Evolutionary conservation across 2,888 invertebrate genomes (phyloP), one percentile per base, ranked within the genome.

Genomic region (Furcula furcula): DNA sequence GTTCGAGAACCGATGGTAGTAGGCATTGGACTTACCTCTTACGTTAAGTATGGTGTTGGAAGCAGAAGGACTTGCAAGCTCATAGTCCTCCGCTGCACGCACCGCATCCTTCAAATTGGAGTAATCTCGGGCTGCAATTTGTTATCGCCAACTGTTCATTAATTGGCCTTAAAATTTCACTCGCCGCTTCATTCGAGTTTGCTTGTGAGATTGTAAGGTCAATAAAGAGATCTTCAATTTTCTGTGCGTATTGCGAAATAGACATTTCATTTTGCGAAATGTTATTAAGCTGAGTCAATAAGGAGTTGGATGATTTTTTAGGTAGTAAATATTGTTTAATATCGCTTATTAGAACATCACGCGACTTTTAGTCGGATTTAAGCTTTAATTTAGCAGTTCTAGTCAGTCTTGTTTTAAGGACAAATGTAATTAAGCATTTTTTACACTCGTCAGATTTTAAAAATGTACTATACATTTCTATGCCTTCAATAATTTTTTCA

Each of bases 171-270:
- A 29, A 21, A 9, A 29, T 13, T 9, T 12, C 29, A n/a, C n/a
- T 13, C 13, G 29, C 29, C 10, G 20, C 21, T 3, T 13, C 29
- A 29, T 29, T 20, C 3, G 13, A 21, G 12, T 29, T 13, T n/a
- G 20, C 29, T 21, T 29, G 29, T 13, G 29, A 21, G 10, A 29
- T 29, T 5, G 29, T 29, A 12, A 29, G 29, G 9, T 21, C 29
- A 13, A 29, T n/a, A 21, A 29, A 29, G 3, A 29, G 29, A 7
- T 29, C 13, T 21, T 20, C 29, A 11, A 29, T 21, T 12, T 12
- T 20, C 4, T 10, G 12, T 7, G 7, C 29, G n/a, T 13, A 29
- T 29, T 29, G 13, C 5, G 20, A 6, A 7, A 29, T 13, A n/a
- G 29, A 13, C 29, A 29, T 29, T 13, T 29, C 21, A 21, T 29